These are phyloP conservation scores for Gila orcuttii DNA, from an alignment of 2,113 vertebrate species.

Conservation along the genomic window DNA sequence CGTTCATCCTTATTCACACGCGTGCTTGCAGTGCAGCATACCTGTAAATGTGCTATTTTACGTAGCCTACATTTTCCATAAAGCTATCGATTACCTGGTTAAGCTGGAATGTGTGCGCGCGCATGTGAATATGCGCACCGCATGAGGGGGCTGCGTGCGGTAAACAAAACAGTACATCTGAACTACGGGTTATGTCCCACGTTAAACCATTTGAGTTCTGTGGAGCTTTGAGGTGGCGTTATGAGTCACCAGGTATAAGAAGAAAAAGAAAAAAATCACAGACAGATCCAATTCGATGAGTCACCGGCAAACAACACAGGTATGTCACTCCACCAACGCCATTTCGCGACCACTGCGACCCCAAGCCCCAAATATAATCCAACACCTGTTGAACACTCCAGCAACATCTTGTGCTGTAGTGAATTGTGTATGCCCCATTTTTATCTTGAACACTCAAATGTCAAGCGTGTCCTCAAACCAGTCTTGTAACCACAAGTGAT, in stretches of 20 bases:
- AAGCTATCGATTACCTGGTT: neutral
- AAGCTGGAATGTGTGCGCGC: neutral
- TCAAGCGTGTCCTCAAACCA: slow-evolving; percentile 26
- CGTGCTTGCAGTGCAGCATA: neutral
- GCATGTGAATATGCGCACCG: neutral
- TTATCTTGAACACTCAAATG: neutral
- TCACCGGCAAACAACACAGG: slow-evolving; percentile 57
- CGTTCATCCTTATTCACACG: neutral
- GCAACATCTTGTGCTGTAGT: slow-evolving; percentile 26
- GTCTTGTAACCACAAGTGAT: slow-evolving; percentile 28
- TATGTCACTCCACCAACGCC: neutral
- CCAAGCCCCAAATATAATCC: slow-evolving; percentile 5
- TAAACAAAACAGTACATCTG: slow-evolving; percentile 33
- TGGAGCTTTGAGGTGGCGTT: slow-evolving; percentile 52
- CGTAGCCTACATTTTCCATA: neutral
- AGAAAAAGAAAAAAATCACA: slow-evolving; percentile 42
- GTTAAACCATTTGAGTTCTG: slow-evolving; percentile 24
- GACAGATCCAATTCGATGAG: slow-evolving; percentile 58
- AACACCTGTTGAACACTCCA: slow-evolving; percentile 48
- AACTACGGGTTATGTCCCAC: slow-evolving; percentile 16
- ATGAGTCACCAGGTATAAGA: slow-evolving; percentile 33
- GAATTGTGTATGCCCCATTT: slow-evolving; percentile 1
- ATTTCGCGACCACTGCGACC: slow-evolving; percentile 20
- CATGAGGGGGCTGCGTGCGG: slow-evolving; percentile 33
- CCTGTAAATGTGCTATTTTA: neutral